These are phyloP conservation scores for Rhadina sibilatrix DNA, from an alignment of 2,113 vertebrate species.

Conservation along the genomic window DNA sequence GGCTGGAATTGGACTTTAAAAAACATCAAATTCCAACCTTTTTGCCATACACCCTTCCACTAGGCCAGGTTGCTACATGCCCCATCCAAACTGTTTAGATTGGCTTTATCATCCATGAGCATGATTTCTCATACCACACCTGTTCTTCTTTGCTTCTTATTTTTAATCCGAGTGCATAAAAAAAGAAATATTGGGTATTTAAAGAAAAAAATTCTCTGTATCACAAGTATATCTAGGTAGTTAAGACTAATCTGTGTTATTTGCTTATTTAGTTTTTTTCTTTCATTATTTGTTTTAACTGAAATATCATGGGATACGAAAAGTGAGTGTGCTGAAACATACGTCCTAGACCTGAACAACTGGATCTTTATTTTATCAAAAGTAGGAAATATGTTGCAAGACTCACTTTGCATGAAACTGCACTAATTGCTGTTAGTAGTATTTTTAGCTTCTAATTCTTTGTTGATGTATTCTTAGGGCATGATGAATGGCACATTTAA, in stretches of 20 bases:
- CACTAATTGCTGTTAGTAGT: background rate
- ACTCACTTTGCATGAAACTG: background rate
- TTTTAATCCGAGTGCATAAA: background rate
- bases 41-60: background rate
- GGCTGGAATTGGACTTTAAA: background rate
- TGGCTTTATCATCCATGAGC: background rate
- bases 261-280: background rate
- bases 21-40: background rate
- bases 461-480: background rate
- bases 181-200: background rate
- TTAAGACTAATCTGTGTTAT: background rate
- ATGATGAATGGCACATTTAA: background rate
- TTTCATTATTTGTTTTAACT: background rate
- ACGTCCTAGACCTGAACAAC: background rate
- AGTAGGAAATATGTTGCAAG: background rate
- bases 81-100: background rate
- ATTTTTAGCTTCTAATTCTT: background rate
- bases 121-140: background rate
- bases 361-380: background rate
- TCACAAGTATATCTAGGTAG: background rate
- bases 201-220: background rate
- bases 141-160: background rate
- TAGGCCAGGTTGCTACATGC: too few species aligned
- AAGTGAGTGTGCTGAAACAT: background rate
- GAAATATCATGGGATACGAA: background rate